Evolutionary conservation across 2,113 vertebrate genomes (phyloP).

Genomic region (Arothron firmamentum): DNA sequence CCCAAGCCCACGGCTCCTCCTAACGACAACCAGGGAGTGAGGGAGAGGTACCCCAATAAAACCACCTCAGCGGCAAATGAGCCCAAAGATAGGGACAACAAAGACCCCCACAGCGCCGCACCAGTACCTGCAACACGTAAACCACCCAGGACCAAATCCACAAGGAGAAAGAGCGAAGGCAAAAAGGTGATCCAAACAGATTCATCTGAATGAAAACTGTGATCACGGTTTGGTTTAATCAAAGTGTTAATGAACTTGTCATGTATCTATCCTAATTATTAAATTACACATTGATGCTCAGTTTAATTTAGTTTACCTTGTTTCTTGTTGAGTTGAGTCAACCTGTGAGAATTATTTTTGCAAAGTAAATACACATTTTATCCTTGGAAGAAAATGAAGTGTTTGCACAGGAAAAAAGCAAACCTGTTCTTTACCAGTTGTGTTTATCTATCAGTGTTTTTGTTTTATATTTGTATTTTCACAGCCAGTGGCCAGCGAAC

Average conservation of each 20-base stretch:
- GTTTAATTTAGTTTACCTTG: too few species aligned
- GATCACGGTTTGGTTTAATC: too few species aligned
- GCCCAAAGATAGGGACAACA: slow-evolving; percentile 79
- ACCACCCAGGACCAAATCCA: slow-evolving; percentile 75
- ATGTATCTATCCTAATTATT: too few species aligned
- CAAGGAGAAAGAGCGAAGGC: slow-evolving; percentile 79
- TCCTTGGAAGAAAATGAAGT: background rate
- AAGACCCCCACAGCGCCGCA: slow-evolving; percentile 59
- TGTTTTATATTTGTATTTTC: background rate
- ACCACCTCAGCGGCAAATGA: slow-evolving; percentile 79
- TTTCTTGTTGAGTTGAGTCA: too few species aligned
- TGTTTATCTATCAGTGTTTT: background rate
- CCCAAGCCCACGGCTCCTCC: slow-evolving; percentile 63
- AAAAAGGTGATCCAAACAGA: slow-evolving; percentile 47
- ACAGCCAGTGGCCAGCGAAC: slow-evolving; percentile 81
- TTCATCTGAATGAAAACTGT: background rate
- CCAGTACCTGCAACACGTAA: slow-evolving; percentile 75
- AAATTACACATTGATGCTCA: too few species aligned
- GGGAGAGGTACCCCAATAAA: slow-evolving; percentile 66
- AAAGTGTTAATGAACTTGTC: too few species aligned
- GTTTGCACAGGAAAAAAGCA: background rate
- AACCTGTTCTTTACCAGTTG: background rate
- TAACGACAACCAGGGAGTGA: slow-evolving; percentile 75
- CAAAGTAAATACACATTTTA: background rate
- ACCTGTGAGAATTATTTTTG: too few species aligned